Evolutionary conservation across 2,113 vertebrate species (phyloP), one percentile per base, ranked within the genome.

Genomic region (Epinephelus moara): DNA sequence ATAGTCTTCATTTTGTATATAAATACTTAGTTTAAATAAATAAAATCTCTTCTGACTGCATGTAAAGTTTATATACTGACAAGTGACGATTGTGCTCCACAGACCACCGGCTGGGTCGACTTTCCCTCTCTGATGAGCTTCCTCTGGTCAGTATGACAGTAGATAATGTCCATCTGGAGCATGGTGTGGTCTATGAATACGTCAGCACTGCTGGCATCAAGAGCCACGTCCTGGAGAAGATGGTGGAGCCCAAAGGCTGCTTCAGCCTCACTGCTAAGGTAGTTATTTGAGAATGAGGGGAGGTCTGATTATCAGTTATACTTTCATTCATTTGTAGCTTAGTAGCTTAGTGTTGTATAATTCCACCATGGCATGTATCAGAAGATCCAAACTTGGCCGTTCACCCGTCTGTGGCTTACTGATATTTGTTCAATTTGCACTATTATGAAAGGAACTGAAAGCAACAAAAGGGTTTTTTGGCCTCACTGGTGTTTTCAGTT

Each of bases 231-330:
- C 92, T 99, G 85, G 98, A 99, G 94, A 98, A 98, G 94, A 96
- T 97, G 21, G 95, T 98, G 89, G 97, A 97, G 86, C 98, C 98
- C 23, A 98, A 96, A 18, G 97, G 97, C 88, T 98, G 96, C 87
- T 99, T 99, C 89, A 93, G 85, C 84, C 96, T 99, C 85, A 93
- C 97, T 14, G 97, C 98, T n/a, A 99, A 99, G 97, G 98, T 99
- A 94, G 15, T 37, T 30, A 55, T 19, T 4, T 6, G 7, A 74
- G 42, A 27, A 67, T n/a, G 15, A 45, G 33, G 2, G 23, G 33
- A 6, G 33, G 33, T 37, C 33, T 7, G 33, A 37, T 1, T 49
- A 4, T 13, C 14, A 13, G 2, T 61, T 37, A 17, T 49, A 12
- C 4, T 67, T 50, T 42, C 10, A 56, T 37, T 45, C 1, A 19